A percentile compares a stretch with the other conserved stretches of the same genome.
Evolutionary conservation across 2,113 vertebrate species (phyloP).

Genomic region (Dasyornis broadbenti): DNA sequence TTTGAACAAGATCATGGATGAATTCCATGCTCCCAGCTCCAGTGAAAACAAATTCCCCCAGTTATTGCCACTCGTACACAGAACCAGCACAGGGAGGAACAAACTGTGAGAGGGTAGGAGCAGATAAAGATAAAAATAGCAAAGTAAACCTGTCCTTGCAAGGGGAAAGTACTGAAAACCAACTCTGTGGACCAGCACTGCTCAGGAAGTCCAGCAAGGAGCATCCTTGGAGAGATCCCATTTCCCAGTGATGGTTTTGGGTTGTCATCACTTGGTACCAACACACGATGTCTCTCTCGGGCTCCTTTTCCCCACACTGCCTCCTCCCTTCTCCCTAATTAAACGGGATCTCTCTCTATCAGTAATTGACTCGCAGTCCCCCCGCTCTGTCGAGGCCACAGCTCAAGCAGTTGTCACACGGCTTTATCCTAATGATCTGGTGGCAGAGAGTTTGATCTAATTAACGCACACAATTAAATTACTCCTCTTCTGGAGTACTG

Average conservation of each 20-base stretch:
- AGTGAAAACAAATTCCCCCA: background rate
- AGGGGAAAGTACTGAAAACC: background rate
- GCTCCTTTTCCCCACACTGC: conserved; percentile 11
- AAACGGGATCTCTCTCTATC: background rate
- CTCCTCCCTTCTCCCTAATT: background rate
- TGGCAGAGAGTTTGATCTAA: background rate
- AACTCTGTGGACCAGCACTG: background rate
- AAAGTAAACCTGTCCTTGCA: background rate
- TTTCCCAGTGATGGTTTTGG: background rate
- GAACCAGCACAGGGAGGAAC: background rate
- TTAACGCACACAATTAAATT: conserved; percentile 26
- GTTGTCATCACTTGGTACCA: conserved; percentile 31
- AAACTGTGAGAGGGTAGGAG: background rate
- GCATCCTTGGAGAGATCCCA: background rate
- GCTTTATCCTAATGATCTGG: background rate
- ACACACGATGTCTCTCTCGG: conserved; percentile 63
- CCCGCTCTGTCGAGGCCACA: background rate
- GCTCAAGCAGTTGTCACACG: background rate
- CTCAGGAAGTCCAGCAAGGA: background rate
- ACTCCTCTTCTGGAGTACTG: background rate
- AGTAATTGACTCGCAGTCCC: background rate
- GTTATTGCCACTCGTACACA: background rate
- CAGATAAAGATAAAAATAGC: background rate
- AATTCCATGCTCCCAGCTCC: background rate
- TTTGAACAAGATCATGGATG: background rate